A percentile compares a stretch with the other conserved stretches of the same genome.
Evolutionary conservation across 2,113 vertebrate genomes (phyloP).

Genomic region (Phyllostomus discolor): DNA sequence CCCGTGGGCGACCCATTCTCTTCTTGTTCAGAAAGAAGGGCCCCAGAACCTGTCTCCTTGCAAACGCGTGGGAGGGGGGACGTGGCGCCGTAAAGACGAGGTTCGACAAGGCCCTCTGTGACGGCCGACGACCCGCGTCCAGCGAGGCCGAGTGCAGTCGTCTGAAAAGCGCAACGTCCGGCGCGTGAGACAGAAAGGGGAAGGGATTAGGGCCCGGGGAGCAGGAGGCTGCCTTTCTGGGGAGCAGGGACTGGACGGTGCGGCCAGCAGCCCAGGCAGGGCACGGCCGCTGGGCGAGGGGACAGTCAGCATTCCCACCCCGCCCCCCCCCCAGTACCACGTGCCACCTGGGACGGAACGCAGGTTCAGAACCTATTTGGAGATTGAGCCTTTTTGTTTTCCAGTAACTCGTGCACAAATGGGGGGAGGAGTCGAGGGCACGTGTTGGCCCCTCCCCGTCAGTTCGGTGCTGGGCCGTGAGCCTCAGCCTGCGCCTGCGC

Average conservation of each 20-base stretch:
- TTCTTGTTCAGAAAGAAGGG: not conserved
- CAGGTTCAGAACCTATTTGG: not conserved
- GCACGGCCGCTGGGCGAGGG: too few relatives aligned
- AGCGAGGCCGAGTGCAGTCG: not conserved
- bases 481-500: not conserved
- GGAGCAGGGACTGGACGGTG: rapidly evolving
- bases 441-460: not conserved
- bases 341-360: not conserved
- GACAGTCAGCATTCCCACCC: not conserved
- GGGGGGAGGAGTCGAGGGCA: not conserved
- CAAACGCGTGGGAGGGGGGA: not conserved
- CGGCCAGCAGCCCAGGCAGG: not conserved
- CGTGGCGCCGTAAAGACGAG: not conserved
- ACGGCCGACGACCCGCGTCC: not conserved
- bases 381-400: not conserved
- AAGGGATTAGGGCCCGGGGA: not conserved
- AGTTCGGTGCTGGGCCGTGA: not conserved
- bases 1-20: not conserved
- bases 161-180: not conserved
- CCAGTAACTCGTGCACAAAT: not conserved
- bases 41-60: not conserved
- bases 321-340: not conserved
- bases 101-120: not conserved
- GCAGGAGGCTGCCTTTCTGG: not conserved
- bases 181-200: not conserved